Conservation (phyloP, 2,888 invertebrate genomes). For the Drosophila limbata region DNA sequence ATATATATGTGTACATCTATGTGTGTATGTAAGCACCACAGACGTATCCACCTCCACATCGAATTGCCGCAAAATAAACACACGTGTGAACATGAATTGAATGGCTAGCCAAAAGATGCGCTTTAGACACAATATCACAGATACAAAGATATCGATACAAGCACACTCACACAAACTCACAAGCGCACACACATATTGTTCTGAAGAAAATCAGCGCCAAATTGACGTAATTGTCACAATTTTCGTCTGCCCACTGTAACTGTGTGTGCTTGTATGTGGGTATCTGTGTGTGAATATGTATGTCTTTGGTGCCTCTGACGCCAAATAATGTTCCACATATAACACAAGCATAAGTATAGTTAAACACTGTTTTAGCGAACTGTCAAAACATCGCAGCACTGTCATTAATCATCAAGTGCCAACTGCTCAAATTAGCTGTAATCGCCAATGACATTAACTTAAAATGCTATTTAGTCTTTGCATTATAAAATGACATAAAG, state of each 20-base stretch:
- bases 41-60: slow-evolving; percentile 56
- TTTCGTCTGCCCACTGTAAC: slow-evolving; percentile 34
- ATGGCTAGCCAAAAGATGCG: slow-evolving; percentile 66
- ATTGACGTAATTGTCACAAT: slow-evolving; percentile 78
- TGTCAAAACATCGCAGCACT: slow-evolving; percentile 16
- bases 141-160: slow-evolving; percentile 23
- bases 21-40: slow-evolving; percentile 27
- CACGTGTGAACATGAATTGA: slow-evolving; percentile 74
- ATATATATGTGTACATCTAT: slow-evolving; percentile 5
- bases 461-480: background rate
- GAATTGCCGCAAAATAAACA: slow-evolving; percentile 67
- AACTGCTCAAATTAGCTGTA: slow-evolving; percentile 5
- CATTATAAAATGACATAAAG: background rate
- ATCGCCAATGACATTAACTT: slow-evolving; percentile 6
- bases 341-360: slow-evolving; percentile 34
- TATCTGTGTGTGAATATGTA: slow-evolving; percentile 2
- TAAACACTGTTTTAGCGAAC: slow-evolving; percentile 29
- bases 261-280: slow-evolving; percentile 16
- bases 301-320: slow-evolving; percentile 22
- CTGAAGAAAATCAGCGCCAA: slow-evolving; percentile 68
- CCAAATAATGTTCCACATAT: slow-evolving; percentile 15
- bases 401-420: slow-evolving; percentile 25
- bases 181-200: background rate
- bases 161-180: slow-evolving; percentile 5
- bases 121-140: slow-evolving; percentile 54